Evolutionary conservation across 1,140 invertebrate genomes (phyloP).

Genomic region (Diprion similis): DNA sequence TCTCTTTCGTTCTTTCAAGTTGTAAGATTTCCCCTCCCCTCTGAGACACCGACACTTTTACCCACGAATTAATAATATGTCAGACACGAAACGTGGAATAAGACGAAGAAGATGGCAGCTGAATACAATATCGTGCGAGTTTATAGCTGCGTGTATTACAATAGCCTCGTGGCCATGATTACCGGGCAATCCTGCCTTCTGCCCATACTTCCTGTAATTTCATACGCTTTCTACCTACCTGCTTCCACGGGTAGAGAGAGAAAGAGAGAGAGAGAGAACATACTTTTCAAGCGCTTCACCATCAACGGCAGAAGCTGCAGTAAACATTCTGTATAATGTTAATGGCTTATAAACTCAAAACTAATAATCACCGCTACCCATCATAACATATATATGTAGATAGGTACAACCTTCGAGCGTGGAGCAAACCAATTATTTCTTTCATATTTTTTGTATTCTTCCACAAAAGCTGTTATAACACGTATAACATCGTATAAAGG

Average conservation of each 20-base stretch:
- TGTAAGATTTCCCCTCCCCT: too few relatives aligned
- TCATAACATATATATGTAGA: too few relatives aligned
- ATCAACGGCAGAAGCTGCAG: not conserved
- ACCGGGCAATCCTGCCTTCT: not conserved
- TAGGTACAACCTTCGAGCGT: too few relatives aligned
- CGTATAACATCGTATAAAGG: too few relatives aligned
- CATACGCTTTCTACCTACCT: constrained; percentile 27
- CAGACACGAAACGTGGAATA: too few relatives aligned
- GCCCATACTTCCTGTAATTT: constrained; percentile 25
- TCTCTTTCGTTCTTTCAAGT: too few relatives aligned
- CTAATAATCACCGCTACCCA: not conserved
- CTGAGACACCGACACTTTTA: too few relatives aligned
- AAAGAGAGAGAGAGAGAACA: not conserved
- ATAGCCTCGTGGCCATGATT: not conserved
- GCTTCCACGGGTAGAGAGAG: not conserved
- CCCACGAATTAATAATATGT: too few relatives aligned
- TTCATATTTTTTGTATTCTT: too few relatives aligned
- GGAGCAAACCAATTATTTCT: too few relatives aligned
- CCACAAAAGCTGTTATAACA: too few relatives aligned
- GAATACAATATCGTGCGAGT: not conserved
- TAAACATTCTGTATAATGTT: not conserved
- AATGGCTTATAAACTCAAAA: not conserved
- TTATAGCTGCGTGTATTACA: not conserved
- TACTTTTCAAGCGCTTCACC: constrained; percentile 9
- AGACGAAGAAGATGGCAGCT: too few relatives aligned